Evolutionary conservation across 2,797 vertebrate species (phyloP), one percentile per base, ranked within the genome.

Genomic region (Cyclura pinguis): DNA sequence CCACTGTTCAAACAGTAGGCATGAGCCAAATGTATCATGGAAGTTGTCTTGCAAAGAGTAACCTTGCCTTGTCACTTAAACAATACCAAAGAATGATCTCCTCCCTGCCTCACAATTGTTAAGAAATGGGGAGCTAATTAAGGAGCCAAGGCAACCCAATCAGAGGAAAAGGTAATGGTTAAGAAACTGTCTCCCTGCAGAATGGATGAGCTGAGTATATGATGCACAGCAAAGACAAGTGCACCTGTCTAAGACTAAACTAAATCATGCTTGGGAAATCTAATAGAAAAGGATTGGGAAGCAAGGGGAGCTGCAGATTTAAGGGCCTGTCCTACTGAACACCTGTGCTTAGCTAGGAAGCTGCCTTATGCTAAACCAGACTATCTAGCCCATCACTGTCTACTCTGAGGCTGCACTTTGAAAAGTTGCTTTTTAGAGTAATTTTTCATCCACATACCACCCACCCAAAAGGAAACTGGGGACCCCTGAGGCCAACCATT

Each of bases 61-160:
- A 67, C 29, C 9, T 74, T 32, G 67, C 69, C 72, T 55, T 29
- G 22, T 74, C 78, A 20, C 38, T 14, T 20, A 86, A 86, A 81
- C 67, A 73, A 81, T 24, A 22, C 32, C 72, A 7, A 81, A 52
- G 12, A 35, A 86, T 47, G 62, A 73, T 55, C 16, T 82, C 27
- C 42, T 18, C 52, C 47, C 52, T 64, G 50, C 35, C 50, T 22
- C 32, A 47, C 57, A 87, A 74, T 4, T 81, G 73, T 86, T 86
- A 86, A 90, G 52, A 82, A 74, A 9, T 50, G 29, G 42, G 29
- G 55, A 29, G 32, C 42, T 82, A 90, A 82, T 81, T 50, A 62
- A 73, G 16, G 42, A 86, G 24, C 38, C 32, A 50, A 86, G 24
- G 27, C 84, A 74, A 82, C 4, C 22, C 59, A 82, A 86, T 64